Evolutionary conservation across 2,113 vertebrate genomes (phyloP).

Genomic region (Geothlypis trichas): DNA sequence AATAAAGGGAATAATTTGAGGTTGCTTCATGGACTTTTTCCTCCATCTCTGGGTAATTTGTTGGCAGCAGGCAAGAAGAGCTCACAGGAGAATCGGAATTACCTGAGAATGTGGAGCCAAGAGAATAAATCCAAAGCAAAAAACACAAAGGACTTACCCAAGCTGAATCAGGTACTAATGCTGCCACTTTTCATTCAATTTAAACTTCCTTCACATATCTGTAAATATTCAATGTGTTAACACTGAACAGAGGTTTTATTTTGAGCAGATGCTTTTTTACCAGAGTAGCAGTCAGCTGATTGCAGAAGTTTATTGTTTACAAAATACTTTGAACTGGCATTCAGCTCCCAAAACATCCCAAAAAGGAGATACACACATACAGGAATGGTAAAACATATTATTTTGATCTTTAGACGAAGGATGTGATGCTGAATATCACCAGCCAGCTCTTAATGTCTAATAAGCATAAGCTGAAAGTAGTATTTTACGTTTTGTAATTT

Average conservation of each 20-base stretch:
- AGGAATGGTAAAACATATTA: not conserved
- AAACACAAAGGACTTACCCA: slow-evolving; percentile 89
- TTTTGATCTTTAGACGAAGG: not conserved
- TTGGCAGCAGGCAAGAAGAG: slow-evolving; percentile 85
- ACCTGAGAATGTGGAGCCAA: slow-evolving; percentile 91
- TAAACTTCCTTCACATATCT: not conserved
- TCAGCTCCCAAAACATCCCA: not conserved
- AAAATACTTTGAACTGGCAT: not conserved
- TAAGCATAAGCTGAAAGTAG: not conserved
- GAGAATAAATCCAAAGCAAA: slow-evolving; percentile 87
- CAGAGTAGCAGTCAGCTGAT: not conserved
- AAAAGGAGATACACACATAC: rapidly evolving
- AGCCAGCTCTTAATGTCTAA: not conserved
- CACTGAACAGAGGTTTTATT: not conserved
- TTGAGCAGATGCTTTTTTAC: not conserved
- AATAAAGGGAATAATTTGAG: not conserved
- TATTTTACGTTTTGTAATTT: not conserved
- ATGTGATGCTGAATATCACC: not conserved
- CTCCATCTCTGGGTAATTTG: not conserved
- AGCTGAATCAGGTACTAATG: slow-evolving; percentile 87
- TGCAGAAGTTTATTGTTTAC: not conserved
- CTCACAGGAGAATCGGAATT: slow-evolving; percentile 90
- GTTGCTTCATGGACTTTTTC: not conserved
- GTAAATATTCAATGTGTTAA: not conserved
- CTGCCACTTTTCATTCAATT: not conserved